Conservation (phyloP, 2,888 invertebrate species). For the Andrena bicolor region DNA sequence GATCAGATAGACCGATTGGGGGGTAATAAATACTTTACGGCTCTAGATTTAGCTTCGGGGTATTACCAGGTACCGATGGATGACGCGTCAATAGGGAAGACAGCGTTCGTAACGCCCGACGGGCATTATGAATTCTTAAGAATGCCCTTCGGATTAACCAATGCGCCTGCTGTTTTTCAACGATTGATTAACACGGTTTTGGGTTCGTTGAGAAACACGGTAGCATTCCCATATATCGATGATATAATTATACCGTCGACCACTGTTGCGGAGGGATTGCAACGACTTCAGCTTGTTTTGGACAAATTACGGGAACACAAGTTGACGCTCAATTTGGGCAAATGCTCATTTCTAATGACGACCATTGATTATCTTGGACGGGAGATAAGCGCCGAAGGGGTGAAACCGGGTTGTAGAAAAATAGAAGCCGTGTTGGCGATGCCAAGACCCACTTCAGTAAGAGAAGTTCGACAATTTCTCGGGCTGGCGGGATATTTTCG, state of each 20-base stretch:
- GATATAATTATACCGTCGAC: not conserved
- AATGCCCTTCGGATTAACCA: too few relatives aligned
- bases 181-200: not conserved
- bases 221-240: not conserved
- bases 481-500: constrained; percentile 31
- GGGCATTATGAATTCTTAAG: too few relatives aligned
- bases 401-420: constrained; percentile 58
- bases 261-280: constrained; percentile 65
- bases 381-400: constrained; percentile 16
- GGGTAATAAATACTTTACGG: too few relatives aligned
- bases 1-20: too few relatives aligned
- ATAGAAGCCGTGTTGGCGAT: constrained; percentile 51
- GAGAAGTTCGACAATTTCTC: constrained; percentile 15
- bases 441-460: constrained; percentile 25
- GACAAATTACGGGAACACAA: constrained; percentile 60
- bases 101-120: too few relatives aligned
- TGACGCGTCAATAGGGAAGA: too few relatives aligned
- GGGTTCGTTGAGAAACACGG: not conserved
- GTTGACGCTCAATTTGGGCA: constrained; percentile 72
- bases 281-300: constrained; percentile 60
- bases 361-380: constrained; percentile 76
- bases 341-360: constrained; percentile 70
- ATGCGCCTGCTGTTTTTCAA: too few relatives aligned
- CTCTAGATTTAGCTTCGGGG: too few relatives aligned
- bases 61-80: too few relatives aligned